Conservation (phyloP, 2,888 invertebrate species). For the Artemia sinica region DNA sequence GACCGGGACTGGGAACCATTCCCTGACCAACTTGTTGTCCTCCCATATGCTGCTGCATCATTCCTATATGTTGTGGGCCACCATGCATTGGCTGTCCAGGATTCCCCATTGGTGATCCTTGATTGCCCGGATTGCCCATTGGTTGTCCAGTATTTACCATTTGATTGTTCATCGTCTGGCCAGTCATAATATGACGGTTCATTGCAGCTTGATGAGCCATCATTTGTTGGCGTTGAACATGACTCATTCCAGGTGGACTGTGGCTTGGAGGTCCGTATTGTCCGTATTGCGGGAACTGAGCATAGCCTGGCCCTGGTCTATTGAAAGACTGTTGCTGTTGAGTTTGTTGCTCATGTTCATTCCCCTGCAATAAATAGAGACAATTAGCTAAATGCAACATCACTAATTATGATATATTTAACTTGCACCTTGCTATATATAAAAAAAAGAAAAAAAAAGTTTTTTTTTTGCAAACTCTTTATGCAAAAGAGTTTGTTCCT, state of each 20-base stretch:
- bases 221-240: background rate
- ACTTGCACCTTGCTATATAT: too few species aligned
- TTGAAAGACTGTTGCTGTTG: background rate
- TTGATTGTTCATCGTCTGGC: conserved; percentile 20
- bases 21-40: conserved; percentile 26
- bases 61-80: background rate
- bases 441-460: too few species aligned
- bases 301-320: background rate
- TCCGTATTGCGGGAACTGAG: conserved; percentile 7
- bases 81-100: conserved; percentile 9
- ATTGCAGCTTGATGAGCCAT: conserved; percentile 17
- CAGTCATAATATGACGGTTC: background rate
- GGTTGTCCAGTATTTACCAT: conserved; percentile 20
- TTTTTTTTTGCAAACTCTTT: too few species aligned
- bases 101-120: conserved; percentile 20
- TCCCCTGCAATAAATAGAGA: conserved; percentile 16
- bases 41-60: conserved; percentile 24
- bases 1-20: conserved; percentile 24
- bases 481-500: conserved; percentile 14
- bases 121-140: conserved; percentile 22
- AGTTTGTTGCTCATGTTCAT: conserved; percentile 17
- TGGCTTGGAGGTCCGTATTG: conserved; percentile 15
- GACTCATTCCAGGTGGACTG: conserved; percentile 13
- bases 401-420: too few species aligned
- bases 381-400: background rate